A percentile compares a stretch with the other conserved stretches of the same genome.
These are phyloP conservation scores for Myrmecophaga tridactyla DNA, from an alignment of 2,113 vertebrate genomes.

Conservation along the genomic window DNA sequence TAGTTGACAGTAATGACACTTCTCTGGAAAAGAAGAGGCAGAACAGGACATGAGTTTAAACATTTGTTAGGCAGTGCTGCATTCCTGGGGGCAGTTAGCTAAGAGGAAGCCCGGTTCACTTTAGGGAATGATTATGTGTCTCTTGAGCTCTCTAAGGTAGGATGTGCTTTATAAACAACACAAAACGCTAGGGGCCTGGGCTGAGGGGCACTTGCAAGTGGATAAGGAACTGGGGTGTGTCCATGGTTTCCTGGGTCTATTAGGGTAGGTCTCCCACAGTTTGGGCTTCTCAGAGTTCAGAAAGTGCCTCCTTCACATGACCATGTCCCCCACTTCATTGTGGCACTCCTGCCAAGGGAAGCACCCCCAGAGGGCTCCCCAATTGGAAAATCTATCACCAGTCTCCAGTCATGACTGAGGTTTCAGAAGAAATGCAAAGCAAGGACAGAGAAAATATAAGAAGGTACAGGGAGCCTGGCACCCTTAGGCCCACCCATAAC, in stretches of 20 bases:
- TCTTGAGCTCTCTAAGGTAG: conserved; percentile 39
- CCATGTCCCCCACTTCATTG: background rate
- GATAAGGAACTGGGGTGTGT: background rate
- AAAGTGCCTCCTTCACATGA: background rate
- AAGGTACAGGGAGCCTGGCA: background rate
- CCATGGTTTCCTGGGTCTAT: conserved; percentile 20
- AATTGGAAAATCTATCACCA: background rate
- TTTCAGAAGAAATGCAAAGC: conserved; percentile 52
- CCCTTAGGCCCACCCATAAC: conserved; percentile 26
- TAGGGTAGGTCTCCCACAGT: conserved; percentile 32
- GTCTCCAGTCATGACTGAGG: background rate
- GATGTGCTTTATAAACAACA: conserved; percentile 53
- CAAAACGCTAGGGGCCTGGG: background rate
- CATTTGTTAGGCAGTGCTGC: conserved; percentile 9
- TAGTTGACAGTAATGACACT: conserved; percentile 69
- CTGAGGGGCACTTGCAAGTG: background rate
- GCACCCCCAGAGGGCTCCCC: background rate
- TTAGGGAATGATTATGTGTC: fast-evolving
- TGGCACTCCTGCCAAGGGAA: background rate
- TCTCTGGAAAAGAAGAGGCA: conserved; percentile 56
- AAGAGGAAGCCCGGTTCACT: conserved; percentile 9
- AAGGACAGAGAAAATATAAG: conserved; percentile 32
- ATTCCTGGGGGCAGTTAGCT: conserved; percentile 51
- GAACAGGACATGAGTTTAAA: conserved; percentile 72
- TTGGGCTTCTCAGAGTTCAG: conserved; percentile 70